Base-by-base conservation (phyloP, 2,797 vertebrate species). In the Spatula versicolor region DNA sequence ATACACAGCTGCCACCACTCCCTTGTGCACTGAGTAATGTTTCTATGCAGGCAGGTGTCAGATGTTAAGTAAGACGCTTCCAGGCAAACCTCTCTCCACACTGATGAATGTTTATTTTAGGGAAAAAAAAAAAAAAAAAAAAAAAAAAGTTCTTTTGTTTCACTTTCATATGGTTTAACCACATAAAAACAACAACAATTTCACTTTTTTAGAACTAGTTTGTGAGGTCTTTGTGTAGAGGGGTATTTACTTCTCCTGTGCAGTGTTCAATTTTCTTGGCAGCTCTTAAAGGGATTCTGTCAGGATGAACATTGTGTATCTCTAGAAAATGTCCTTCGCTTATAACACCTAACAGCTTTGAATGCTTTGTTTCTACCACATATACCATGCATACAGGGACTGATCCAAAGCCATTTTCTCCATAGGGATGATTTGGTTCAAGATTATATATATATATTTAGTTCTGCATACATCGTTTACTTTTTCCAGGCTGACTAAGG, bases 181-280 rank as follows among this genome's bases (percentile, higher is more conserved):
- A 87, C n/a, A 54, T 21, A 76, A 90, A 87, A 94, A 92, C 71
- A 15, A 77, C 41, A 90, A 69, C 50, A 72, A 80, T 84, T 92
- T 77, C 3, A 6, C 26, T 75, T 82, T 85, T 90, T 84, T 71
- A 62, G 8, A 69, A 54, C 9, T 66, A n/a, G 11, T 66, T 50
- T 88, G 43, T 55, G 46, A 90, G 63, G 48, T 66, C 62, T 87
- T 94, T 91, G 28, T 83, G 33, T 72, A 59, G 41, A 64, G 92
- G 31, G 18, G 5, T 71, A 39, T 93, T 92, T 93, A 60, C 43
- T 93, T 93, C 86, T 93, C 63, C 56, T 84, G 11, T 68, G 31
- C 37, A 39, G 21, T 46, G 17, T 94, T 92, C 77, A 50, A 0
- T 79, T 93, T 60, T 86, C 39, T 74, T 87, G 80, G 48, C 83